Evolutionary conservation across 2,113 vertebrate species (phyloP).

Genomic region (Hucho hucho): DNA sequence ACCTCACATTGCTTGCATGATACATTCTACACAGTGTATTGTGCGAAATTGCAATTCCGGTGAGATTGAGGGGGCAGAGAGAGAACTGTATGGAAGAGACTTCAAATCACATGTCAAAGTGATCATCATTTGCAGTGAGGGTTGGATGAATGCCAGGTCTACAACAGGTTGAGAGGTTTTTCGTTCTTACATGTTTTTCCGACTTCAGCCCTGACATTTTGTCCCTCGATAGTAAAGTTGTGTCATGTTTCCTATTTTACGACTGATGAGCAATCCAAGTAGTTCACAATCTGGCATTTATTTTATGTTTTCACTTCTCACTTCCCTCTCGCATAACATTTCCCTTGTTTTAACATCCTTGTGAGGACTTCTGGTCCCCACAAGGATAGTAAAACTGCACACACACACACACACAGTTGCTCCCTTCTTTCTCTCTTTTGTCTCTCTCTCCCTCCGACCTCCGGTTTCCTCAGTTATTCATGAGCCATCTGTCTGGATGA

Average conservation of each 20-base stretch:
- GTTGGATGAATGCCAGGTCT: not conserved
- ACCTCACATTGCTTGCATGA: conserved; percentile 45
- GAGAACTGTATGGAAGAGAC: conserved; percentile 35
- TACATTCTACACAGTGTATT: conserved; percentile 47
- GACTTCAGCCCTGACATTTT: no score
- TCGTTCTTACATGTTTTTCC: not conserved
- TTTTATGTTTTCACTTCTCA: not conserved
- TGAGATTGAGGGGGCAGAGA: conserved; percentile 46
- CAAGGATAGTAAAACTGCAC: no score
- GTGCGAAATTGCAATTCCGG: conserved; percentile 36
- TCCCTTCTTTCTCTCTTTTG: not conserved
- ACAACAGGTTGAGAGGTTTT: not conserved
- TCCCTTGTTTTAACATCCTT: no score
- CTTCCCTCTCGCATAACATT: not conserved
- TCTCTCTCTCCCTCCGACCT: not conserved
- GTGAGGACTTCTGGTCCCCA: no score
- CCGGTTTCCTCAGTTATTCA: conserved; percentile 68
- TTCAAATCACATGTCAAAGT: not conserved
- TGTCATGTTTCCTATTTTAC: not conserved
- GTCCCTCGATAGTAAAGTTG: no score
- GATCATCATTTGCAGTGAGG: conserved; percentile 10
- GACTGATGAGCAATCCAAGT: not conserved
- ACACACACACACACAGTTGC: not conserved
- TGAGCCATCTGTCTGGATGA: conserved; percentile 75
- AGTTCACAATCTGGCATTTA: not conserved